phyloP scores from a whole-genome alignment of 2,113 vertebrate genomes.

The Chinchilla lanigera region DNA sequence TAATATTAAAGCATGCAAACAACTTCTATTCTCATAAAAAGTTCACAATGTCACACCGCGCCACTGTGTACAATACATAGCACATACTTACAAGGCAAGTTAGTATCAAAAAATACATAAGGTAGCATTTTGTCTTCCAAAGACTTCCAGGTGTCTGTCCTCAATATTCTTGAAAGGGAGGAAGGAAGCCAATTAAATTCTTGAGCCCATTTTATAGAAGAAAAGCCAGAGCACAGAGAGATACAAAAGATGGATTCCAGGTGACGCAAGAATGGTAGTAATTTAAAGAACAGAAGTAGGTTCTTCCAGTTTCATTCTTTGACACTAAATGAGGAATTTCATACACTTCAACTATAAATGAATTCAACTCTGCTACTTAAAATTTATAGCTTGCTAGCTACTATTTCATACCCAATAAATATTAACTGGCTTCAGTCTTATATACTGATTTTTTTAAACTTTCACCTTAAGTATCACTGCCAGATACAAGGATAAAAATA shows the following conservation, averaged over 20 bases:
- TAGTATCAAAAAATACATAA: conserved; percentile 75
- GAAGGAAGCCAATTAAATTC: conserved; percentile 69
- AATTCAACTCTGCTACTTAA: conserved; percentile 50
- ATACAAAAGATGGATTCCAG: conserved; percentile 57
- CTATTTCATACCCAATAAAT: conserved; percentile 44
- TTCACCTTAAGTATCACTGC: background rate
- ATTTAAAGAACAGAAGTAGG: conserved; percentile 29
- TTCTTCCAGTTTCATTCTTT: conserved; percentile 51
- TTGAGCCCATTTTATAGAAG: conserved; percentile 71
- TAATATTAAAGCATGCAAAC: conserved; percentile 70
- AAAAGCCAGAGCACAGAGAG: conserved; percentile 73
- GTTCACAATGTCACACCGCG: conserved; percentile 35
- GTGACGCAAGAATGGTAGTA: conserved; percentile 59
- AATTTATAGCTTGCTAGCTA: conserved; percentile 21
- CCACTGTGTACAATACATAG: conserved; percentile 42
- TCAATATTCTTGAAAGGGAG: conserved; percentile 72
- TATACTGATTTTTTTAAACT: background rate
- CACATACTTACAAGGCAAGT: conserved; percentile 75
- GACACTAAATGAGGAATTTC: conserved; percentile 26
- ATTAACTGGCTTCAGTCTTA: background rate
- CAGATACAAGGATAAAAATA: conserved; percentile 41
- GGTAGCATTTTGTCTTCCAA: conserved; percentile 75
- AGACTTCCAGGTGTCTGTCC: conserved; percentile 68
- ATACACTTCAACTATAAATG: conserved; percentile 30
- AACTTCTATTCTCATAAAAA: conserved; percentile 56